Percentiles rank a stretch among this genome's conserved stretches.
Conservation (phyloP, 2,113 vertebrate species). For the Pseudorhombus dupliciocellatus region DNA sequence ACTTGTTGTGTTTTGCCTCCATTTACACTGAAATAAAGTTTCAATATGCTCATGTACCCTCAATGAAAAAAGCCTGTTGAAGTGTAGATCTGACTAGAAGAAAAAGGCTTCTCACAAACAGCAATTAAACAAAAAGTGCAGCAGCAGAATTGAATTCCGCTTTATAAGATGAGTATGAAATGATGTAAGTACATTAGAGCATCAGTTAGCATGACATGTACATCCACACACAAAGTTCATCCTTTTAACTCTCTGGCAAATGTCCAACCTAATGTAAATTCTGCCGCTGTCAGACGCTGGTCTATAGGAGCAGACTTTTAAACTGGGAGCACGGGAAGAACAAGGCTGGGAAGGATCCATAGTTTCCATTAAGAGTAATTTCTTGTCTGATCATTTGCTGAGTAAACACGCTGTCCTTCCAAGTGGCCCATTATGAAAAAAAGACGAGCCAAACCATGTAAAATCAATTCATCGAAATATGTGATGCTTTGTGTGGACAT, state of each 20-base stretch:
- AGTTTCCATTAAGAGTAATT: conserved; percentile 76
- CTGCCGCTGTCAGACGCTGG: conserved; percentile 61
- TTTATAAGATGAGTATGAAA: neutral
- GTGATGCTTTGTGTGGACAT: neutral
- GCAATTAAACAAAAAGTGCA: neutral
- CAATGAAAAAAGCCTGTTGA: too few species aligned
- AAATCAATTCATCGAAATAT: conserved; percentile 67
- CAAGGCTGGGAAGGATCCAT: conserved; percentile 73
- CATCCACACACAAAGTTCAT: conserved; percentile 19
- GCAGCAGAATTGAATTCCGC: neutral
- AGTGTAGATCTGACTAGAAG: neutral
- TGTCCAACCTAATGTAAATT: conserved; percentile 45
- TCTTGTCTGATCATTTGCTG: conserved; percentile 74
- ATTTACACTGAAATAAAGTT: neutral
- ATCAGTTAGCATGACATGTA: conserved; percentile 1
- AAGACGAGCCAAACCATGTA: conserved; percentile 64
- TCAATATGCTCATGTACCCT: neutral
- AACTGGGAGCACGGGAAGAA: conserved; percentile 38
- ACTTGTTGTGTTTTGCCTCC: neutral
- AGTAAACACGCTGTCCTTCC: conserved; percentile 74
- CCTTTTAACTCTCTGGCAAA: conserved; percentile 37
- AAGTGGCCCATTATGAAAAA: conserved; percentile 66
- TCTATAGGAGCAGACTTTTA: conserved; percentile 49
- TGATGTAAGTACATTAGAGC: neutral
- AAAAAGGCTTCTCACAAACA: neutral